Evolutionary conservation across 2,888 invertebrate genomes (phyloP), one percentile per base, ranked within the genome.

Genomic region (Orthosia incerta): DNA sequence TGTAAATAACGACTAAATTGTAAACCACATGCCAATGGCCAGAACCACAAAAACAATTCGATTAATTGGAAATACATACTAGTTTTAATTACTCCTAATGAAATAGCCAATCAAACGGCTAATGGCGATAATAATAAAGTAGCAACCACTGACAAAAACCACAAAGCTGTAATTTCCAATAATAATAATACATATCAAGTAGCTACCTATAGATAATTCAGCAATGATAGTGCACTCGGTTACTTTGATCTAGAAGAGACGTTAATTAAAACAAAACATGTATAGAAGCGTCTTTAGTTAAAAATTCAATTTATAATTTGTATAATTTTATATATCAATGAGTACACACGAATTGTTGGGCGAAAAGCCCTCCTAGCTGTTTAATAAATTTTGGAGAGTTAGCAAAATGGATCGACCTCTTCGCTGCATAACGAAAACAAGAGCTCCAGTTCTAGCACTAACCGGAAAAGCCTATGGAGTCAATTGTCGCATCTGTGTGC

Each of bases 401-500:
- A 9, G 18, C 15, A n/a, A 57, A 57, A 23, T 15, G n/a, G 39
- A 16, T 31, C n/a, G 12, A 59, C 20, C n/a, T 23, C 45, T 66
- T n/a, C n/a, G n/a, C 26, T 20, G 12, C n/a, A 31, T 12, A 53
- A 20, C 18, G 13, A 50, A 55, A 60, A 26, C 60, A 55, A 60
- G 26, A 23, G 0, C 13, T 5, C 15, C 48, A 56, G 20, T 62
- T 56, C 13, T 31, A 61, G 55, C 45, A 61, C n/a, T 23, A 46
- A 23, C 45, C 59, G n/a, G 48, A 48, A 61, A 71, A 71, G 51
- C 56, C 66, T 74, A 66, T 77, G 71, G 73, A 83, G 71, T 82
- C 80, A 81, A 86, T 83, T 80, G 84, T 86, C 62, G 46, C 71
- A 62, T 50, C 70, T 64, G 69, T 71, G 62, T 79, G 67, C 71